Evolutionary conservation across 2,113 vertebrate genomes (phyloP).

Genomic region (Clinocottus analis): DNA sequence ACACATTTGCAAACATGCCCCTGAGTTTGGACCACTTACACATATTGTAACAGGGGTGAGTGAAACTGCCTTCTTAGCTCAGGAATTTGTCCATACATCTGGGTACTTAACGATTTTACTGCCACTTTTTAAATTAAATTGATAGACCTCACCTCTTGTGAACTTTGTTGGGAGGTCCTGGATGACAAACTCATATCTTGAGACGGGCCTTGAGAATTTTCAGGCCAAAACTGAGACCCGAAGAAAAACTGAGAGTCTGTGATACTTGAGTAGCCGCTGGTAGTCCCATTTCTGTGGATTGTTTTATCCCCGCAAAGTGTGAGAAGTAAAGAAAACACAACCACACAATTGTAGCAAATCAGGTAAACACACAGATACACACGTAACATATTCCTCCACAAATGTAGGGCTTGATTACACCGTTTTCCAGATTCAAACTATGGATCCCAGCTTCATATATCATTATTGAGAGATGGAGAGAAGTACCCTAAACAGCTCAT

Average conservation of each 20-base stretch:
- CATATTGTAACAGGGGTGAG: not conserved
- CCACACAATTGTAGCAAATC: not conserved
- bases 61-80: not conserved
- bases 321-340: slow-evolving; percentile 23
- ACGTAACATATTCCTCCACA: not conserved
- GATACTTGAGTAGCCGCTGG: slow-evolving; percentile 84
- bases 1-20: not conserved
- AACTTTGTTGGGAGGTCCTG: slow-evolving; percentile 86
- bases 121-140: not conserved
- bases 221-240: slow-evolving; percentile 91
- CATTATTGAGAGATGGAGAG: not conserved
- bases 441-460: not conserved
- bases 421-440: not conserved
- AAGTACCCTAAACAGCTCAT: not conserved
- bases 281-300: slow-evolving; percentile 70
- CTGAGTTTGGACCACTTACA: not conserved
- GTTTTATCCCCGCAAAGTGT: slow-evolving; percentile 75
- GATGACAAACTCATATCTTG: slow-evolving; percentile 82
- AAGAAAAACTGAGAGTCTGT: slow-evolving; percentile 92
- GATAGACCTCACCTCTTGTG: slow-evolving; percentile 86
- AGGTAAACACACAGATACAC: not conserved
- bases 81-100: too few species aligned
- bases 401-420: not conserved
- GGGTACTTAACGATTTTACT: not conserved
- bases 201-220: slow-evolving; percentile 83